Conservation (phyloP, 2,888 invertebrate genomes). For the Exocentrus adspersus region DNA sequence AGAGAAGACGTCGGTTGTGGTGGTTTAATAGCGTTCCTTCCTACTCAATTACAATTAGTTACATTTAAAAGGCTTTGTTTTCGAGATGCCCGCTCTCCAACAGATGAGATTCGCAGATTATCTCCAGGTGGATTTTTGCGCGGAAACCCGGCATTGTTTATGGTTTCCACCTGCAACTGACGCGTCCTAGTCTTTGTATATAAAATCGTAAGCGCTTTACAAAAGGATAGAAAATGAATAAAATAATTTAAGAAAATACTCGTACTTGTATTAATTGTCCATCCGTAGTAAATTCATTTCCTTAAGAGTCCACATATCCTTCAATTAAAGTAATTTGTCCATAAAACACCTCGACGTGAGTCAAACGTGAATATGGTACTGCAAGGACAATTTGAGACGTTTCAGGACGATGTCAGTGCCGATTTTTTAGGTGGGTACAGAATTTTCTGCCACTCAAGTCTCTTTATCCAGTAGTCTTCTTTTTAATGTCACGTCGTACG, state of each 20-base stretch:
- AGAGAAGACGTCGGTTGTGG: slow-evolving; percentile 44
- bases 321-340: neutral
- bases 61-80: slow-evolving; percentile 40
- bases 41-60: slow-evolving; percentile 45
- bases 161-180: slow-evolving; percentile 15
- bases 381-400: too few relatives aligned
- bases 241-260: too few relatives aligned
- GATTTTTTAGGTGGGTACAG: too few relatives aligned
- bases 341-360: neutral
- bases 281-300: neutral
- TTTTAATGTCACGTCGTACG: neutral
- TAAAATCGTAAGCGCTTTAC: neutral
- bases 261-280: neutral
- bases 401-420: too few relatives aligned
- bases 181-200: too few relatives aligned
- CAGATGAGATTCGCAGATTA: slow-evolving; percentile 30
- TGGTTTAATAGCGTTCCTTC: slow-evolving; percentile 43
- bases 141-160: slow-evolving; percentile 23
- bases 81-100: slow-evolving; percentile 21
- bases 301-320: neutral
- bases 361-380: neutral
- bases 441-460: too few relatives aligned
- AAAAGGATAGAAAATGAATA: neutral
- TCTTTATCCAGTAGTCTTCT: neutral
- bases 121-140: slow-evolving; percentile 18